Base-by-base conservation (phyloP, 2,888 invertebrate genomes). In the Drymonia ruficornis region DNA sequence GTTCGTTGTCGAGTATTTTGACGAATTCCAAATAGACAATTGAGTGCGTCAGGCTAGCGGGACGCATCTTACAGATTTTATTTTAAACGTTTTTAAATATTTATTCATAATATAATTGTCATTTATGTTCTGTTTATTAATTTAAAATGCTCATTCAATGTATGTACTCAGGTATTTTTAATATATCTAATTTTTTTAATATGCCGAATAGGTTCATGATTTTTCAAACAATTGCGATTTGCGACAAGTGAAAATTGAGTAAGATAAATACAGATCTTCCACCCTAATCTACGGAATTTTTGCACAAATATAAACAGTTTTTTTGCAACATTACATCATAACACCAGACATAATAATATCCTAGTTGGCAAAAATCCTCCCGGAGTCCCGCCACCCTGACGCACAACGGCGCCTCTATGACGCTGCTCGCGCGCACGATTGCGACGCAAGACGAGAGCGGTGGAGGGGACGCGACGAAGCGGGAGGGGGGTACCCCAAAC, bases 21-120 rank as follows among this genome's bases (percentile, higher is more conserved):
- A 91, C 87, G 90, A 89, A 91, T 90, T 88, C 89, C 88, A 80
- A 87, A 88, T 90, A 89, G 88, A 81, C 44, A 36, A 65, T 51
- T 15, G 68, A 76, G 83, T 78, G 65, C 79, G 73, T 80, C 61
- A 16, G 0, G 18, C 34, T 13, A 6, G 34, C 15, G 5, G 18
- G 47, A 6, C 12, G 3, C n/a, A n/a, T 4, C 31, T 7, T 8
- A n/a, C 0, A n/a, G 13, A n/a, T 36, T n/a, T 36, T 36, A 5
- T 36, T 36, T n/a, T 4, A n/a, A 13, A 31, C 9, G 7, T 9
- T 31, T 31, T 31, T 8, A 31, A 9, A 11, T 9, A 0, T 31
- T 31, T 6, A 31, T 31, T 1, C 7, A 23, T n/a, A 23, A 5
- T 23, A 23, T 23, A 23, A 23, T 23, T 23, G 23, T 23, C 23